phyloP scores from a whole-genome alignment of 2,797 vertebrate genomes.

The Nyctibius grandis region DNA sequence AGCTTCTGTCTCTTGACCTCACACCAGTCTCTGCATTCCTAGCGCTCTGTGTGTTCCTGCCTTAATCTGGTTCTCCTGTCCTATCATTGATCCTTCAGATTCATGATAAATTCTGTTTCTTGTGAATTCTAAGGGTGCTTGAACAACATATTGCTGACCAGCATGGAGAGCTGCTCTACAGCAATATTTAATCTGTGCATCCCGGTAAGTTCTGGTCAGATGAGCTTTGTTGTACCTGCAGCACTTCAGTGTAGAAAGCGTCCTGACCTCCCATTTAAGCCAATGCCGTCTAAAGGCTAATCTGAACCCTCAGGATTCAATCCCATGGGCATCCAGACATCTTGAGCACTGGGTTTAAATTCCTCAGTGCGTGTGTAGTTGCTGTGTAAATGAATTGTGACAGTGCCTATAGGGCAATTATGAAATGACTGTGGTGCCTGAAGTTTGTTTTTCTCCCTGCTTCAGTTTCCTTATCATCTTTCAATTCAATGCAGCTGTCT shows the following conservation, averaged over 20 bases:
- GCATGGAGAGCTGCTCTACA: not conserved
- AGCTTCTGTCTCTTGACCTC: not conserved
- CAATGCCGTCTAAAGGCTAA: not conserved
- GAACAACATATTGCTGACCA: not conserved
- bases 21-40: not conserved
- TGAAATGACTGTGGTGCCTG: not conserved
- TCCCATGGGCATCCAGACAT: not conserved
- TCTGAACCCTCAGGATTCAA: not conserved
- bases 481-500: not conserved
- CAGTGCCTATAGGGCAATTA: not conserved
- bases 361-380: not conserved
- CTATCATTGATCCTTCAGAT: not conserved
- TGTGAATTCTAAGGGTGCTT: not conserved
- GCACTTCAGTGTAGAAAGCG: not conserved
- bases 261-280: not conserved
- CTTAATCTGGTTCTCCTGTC: not conserved
- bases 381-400: not conserved
- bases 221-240: not conserved
- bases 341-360: not conserved
- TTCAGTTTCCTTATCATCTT: constrained; percentile 3
- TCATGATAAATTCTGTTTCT: not conserved
- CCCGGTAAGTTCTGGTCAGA: rapidly evolving
- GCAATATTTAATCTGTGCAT: not conserved
- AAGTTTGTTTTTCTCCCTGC: not conserved
- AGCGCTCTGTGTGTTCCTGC: not conserved